Conservation (phyloP, 2,113 vertebrate species). For the Pollimyrus isidori region DNA sequence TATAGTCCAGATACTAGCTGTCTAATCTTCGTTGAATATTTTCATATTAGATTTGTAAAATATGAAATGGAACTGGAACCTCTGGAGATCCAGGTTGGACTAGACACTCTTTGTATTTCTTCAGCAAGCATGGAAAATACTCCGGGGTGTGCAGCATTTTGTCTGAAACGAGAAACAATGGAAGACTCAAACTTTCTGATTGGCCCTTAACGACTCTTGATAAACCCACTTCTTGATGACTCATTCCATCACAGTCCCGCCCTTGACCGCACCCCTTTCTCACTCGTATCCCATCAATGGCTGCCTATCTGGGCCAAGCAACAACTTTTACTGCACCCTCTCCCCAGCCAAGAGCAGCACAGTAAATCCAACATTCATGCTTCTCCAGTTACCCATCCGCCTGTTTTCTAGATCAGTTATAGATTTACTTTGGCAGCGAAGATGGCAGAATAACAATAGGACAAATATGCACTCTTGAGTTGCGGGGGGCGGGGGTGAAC, state of each 20-base stretch:
- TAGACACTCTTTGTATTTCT: neutral
- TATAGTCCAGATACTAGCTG: neutral
- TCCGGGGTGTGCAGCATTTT: neutral
- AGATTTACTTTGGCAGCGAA: slow-evolving; percentile 39
- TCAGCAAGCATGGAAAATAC: neutral
- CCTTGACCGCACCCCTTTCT: neutral
- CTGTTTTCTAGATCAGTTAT: slow-evolving; percentile 30
- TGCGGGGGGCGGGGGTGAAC: neutral
- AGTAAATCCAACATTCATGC: slow-evolving; percentile 33
- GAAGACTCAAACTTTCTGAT: neutral
- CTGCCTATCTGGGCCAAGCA: neutral
- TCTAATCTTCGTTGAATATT: neutral
- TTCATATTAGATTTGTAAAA: neutral
- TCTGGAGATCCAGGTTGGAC: neutral
- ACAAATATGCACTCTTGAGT: slow-evolving; percentile 30
- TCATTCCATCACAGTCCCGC: neutral
- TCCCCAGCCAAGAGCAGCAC: slow-evolving; percentile 20
- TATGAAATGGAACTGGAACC: neutral
- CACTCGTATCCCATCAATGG: neutral
- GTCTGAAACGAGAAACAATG: neutral
- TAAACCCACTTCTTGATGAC: neutral
- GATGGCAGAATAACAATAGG: slow-evolving; percentile 10
- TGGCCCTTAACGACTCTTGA: neutral
- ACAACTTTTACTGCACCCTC: neutral
- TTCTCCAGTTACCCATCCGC: slow-evolving; percentile 33